phyloP scores from a whole-genome alignment of 2,888 invertebrate species.

The Drosophila anceps region DNA sequence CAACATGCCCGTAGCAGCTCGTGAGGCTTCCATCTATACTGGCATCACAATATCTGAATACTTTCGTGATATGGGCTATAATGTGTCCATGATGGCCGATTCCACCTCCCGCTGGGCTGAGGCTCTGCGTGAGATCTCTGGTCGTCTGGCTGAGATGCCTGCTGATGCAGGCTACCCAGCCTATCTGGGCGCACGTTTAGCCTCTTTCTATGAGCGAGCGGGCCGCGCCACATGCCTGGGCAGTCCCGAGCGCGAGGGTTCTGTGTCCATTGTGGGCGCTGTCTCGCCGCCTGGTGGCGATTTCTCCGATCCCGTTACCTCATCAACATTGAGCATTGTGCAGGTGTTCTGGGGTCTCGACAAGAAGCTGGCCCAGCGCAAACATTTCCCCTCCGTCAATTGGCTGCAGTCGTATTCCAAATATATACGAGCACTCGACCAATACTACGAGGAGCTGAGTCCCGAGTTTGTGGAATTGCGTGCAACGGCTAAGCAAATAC shows the following conservation, averaged over 20 bases:
- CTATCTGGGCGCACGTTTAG: constrained; percentile 98
- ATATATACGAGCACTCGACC: constrained; percentile 98
- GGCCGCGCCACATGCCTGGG: constrained; percentile 98
- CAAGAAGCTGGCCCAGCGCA: constrained; percentile 99
- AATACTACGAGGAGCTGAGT: constrained; percentile 99
- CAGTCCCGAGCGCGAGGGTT: constrained; percentile 98
- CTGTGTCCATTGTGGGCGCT: constrained; percentile 99
- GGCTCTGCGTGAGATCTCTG: constrained; percentile 99
- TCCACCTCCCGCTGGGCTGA: constrained; percentile 99
- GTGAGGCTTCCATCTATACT: constrained; percentile 99
- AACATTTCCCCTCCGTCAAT: constrained; percentile 99
- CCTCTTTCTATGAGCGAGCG: constrained; percentile 99
- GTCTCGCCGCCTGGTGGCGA: constrained; percentile 99
- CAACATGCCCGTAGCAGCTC: constrained; percentile 99
- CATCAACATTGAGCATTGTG: constrained; percentile 99
- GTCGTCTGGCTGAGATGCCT: constrained; percentile 99
- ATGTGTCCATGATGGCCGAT: constrained; percentile 99
- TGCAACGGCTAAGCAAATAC: constrained; percentile 97
- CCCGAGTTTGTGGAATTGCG: constrained; percentile 97
- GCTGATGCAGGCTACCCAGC: constrained; percentile 99
- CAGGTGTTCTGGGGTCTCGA: constrained; percentile 99
- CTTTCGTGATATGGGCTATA: constrained; percentile 99
- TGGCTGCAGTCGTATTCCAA: constrained; percentile 99
- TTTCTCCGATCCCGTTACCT: constrained; percentile 99
- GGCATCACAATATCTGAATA: constrained; percentile 99